Evolutionary conservation across 1,140 invertebrate species (phyloP).

Genomic region (Rhagoletis pomonella): DNA sequence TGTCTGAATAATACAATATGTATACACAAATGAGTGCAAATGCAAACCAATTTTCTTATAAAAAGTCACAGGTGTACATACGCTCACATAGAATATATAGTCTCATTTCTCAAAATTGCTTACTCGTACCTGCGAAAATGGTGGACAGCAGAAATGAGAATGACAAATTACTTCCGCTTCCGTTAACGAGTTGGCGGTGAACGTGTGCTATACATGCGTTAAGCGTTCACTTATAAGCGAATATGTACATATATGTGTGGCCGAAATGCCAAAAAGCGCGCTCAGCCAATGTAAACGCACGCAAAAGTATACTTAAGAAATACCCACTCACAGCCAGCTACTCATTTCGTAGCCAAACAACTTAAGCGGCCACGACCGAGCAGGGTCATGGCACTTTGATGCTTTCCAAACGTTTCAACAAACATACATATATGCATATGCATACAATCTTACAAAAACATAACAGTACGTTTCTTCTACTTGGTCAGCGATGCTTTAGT

Average conservation of each 20-base stretch:
- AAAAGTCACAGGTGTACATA: not conserved
- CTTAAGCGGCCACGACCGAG: not conserved
- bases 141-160: not conserved
- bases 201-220: slow-evolving; percentile 8
- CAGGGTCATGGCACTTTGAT: slow-evolving; percentile 42
- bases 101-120: not conserved
- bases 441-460: too few species aligned
- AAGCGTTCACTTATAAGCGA: not conserved
- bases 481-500: too few species aligned
- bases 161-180: slow-evolving; percentile 49
- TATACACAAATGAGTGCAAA: not conserved
- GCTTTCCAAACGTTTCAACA: not conserved
- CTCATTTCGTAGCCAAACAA: not conserved
- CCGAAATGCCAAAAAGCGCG: not conserved
- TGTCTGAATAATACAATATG: too few species aligned
- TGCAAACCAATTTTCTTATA: not conserved
- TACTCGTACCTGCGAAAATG: slow-evolving; percentile 5
- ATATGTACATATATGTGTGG: not conserved
- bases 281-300: slow-evolving; percentile 16
- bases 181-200: slow-evolving; percentile 27
- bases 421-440: not conserved
- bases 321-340: slow-evolving; percentile 34
- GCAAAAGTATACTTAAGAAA: slow-evolving; percentile 42
- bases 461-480: too few species aligned
- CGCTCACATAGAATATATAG: too few species aligned